Conservation (phyloP, 1,140 invertebrate genomes). For the Papilio dardanus region DNA sequence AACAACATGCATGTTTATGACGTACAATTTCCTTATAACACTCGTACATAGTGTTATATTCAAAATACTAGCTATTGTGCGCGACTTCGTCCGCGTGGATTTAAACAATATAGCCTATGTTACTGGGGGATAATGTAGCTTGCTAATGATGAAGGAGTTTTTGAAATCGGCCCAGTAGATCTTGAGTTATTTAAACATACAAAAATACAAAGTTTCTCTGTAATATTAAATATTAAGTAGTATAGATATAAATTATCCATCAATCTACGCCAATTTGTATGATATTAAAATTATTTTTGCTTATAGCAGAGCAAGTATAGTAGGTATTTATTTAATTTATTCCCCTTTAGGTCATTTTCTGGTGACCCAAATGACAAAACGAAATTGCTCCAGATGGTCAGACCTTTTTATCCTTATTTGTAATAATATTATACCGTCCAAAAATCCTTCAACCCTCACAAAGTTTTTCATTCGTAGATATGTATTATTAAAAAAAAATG, state of each 20-base stretch:
- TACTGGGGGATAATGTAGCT: no score
- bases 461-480: not conserved
- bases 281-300: not conserved
- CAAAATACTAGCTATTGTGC: no score
- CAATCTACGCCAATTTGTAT: not conserved
- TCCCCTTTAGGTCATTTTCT: not conserved
- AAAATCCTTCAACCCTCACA: not conserved
- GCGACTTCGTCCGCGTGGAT: no score
- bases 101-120: no score
- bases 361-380: not conserved
- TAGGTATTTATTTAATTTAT: not conserved
- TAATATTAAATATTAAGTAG: no score
- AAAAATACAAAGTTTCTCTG: no score
- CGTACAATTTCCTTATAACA: not conserved
- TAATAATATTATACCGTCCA: not conserved
- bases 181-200: no score
- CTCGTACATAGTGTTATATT: no score
- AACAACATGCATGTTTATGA: not conserved
- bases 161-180: no score
- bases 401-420: slow-evolving; percentile 3
- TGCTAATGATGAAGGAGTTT: no score
- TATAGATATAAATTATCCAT: no score
- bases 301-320: not conserved
- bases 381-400: not conserved
- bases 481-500: no score